Evolutionary conservation across 2,888 invertebrate species (phyloP), one percentile per base, ranked within the genome.

Genomic region (Drosophila atripex): DNA sequence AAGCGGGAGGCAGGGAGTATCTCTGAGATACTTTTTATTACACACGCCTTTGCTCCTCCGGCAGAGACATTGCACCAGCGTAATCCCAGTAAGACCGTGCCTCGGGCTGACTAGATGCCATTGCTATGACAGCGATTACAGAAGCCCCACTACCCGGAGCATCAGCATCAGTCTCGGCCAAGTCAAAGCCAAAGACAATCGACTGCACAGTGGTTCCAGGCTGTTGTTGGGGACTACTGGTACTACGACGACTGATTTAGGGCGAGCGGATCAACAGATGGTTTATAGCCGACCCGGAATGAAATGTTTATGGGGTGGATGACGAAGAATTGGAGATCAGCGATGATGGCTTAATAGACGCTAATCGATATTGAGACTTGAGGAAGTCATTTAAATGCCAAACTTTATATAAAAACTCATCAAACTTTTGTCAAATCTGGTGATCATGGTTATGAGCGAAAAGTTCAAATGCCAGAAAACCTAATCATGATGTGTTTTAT

Each of bases 31-130:
- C 64, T 78, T 80, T 84, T 84, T 86, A 84, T 84, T 80, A 88
- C 56, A 74, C 7, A 65, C 72, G 75, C 83, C 70, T 77, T 65
- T 68, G 71, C 56, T 30, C 41, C 45, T 35, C 45, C 14, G 35
- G 18, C 25, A 21, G 35, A 64, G 60, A 64, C 74, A 76, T 74
- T 77, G 86, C 85, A 78, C 56, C 74, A 73, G 76, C 60, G 56
- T 86, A 80, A 86, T 80, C 87, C 87, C 70, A 71, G 78, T 84
- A 86, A 84, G 76, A 80, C 74, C 74, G 51, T 73, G 68, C 75
- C 71, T 75, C 71, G 61, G 61, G 50, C 57, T 64, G 64, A 60
- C 70, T 47, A 66, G 57, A 47, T 59, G 49, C 71, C 70, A 69
- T 68, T 58, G 58, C 59, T 46, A 51, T 47, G 35, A 35, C 57